Evolutionary conservation across 2,888 invertebrate genomes (phyloP).

Genomic region (Pandemis corylana): DNA sequence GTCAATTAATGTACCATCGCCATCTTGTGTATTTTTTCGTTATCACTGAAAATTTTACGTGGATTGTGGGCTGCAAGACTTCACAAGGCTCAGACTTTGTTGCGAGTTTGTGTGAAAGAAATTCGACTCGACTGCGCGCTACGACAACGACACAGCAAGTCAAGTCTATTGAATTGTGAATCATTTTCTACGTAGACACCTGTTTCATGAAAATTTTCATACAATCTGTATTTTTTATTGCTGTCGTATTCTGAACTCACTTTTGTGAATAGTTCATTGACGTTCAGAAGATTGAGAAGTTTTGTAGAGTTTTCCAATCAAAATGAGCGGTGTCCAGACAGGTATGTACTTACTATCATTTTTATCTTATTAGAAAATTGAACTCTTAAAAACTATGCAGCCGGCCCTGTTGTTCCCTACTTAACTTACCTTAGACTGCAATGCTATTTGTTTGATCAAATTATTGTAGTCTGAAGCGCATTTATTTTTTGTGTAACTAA

Average conservation of each 20-base stretch:
- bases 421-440: neutral
- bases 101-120: constrained; percentile 22
- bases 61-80: constrained; percentile 22
- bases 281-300: constrained; percentile 33
- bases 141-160: constrained; percentile 5
- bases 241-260: constrained; percentile 29
- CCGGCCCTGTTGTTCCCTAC: neutral
- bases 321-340: constrained; percentile 77
- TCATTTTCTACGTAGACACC: constrained; percentile 27
- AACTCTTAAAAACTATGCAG: neutral
- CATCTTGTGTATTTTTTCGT: constrained; percentile 42
- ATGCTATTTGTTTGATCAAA: neutral
- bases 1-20: constrained; percentile 30
- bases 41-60: constrained; percentile 41
- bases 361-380: neutral
- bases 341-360: constrained; percentile 55
- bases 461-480: neutral
- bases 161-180: constrained; percentile 25
- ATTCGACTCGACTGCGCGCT: constrained; percentile 14
- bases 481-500: neutral
- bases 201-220: constrained; percentile 27
- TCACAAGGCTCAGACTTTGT: neutral
- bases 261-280: constrained; percentile 28
- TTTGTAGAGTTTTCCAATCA: constrained; percentile 43
- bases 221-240: constrained; percentile 20